Base-by-base conservation (phyloP, 2,888 invertebrate genomes). In the Drosophila rubida region DNA sequence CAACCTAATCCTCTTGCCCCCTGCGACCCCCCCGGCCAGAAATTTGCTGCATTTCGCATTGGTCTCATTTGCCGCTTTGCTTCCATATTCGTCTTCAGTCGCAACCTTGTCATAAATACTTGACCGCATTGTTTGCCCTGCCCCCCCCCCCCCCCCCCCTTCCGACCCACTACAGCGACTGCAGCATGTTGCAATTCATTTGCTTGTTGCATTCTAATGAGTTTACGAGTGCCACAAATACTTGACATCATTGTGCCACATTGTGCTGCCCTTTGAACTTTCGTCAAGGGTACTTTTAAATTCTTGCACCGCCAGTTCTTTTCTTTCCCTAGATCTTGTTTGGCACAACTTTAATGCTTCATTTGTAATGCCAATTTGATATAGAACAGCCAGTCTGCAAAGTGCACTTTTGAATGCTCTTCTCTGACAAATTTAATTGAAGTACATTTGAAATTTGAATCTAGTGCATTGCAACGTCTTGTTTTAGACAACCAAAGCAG, bases 71-170 rank as follows among this genome's bases (percentile, higher is more conserved):
- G 55, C 11, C 11, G 32, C 32, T 32, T 53, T 57, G 46, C 11
- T 39, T 53, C 53, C 45, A 46, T 11, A 45, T 16, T 23, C 5
- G 11, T 27, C 2, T 13, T n/a, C 9, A 23, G n/a, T 27, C 53
- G 39, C 73, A 87, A 88, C 87, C 87, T 89, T 87, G 87, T 66
- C 78, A 85, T 79, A 76, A 88, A 87, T 87, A 77, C 80, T 80
- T 88, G 88, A 88, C 88, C 84, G 87, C 73, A 83, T 86, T 83
- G 78, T 76, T 75, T 53, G 32, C 42, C 58, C 44, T 13, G 2
- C 7, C 0, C 50, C 13, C 23, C 4, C 23, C 7, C 2, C 4
- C 1, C 14, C 27, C 0, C 27, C 27, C n/a, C n/a, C n/a, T n/a
- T n/a, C n/a, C n/a, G n/a, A n/a, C n/a, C n/a, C n/a, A n/a, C n/a